Percentiles rank a stretch among this genome's conserved stretches.
These are phyloP conservation scores for Anas georgica DNA, from an alignment of 2,797 vertebrate genomes.

Conservation along the genomic window DNA sequence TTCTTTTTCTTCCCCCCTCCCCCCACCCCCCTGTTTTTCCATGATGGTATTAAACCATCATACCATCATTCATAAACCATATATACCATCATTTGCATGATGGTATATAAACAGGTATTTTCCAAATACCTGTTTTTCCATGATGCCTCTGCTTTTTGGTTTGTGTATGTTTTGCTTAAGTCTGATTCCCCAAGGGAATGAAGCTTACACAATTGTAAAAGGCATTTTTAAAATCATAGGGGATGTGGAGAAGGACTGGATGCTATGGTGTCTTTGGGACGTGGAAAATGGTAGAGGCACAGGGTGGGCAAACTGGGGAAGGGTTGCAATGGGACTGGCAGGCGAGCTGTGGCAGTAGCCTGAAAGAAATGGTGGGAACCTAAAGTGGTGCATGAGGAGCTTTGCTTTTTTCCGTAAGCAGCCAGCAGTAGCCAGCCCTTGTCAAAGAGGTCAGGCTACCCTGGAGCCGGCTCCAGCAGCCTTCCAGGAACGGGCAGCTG, in stretches of 20 bases:
- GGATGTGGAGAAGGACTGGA: not conserved
- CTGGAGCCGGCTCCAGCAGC: not conserved
- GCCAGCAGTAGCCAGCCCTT: not conserved
- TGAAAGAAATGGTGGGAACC: not conserved
- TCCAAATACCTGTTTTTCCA: not conserved
- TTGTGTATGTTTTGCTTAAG: not conserved
- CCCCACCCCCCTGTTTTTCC: too few species aligned
- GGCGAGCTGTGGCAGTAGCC: not conserved
- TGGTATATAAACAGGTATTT: too few species aligned
- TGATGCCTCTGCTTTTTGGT: not conserved
- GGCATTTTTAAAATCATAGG: not conserved
- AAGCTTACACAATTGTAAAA: fast-evolving
- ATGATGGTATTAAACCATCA: too few species aligned
- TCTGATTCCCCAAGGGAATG: not conserved
- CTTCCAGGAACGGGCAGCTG: constrained; percentile 26
- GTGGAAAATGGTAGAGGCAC: too few species aligned
- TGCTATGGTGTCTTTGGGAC: not conserved
- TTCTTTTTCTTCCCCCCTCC: not conserved
- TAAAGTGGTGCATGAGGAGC: not conserved
- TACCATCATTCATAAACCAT: too few species aligned
- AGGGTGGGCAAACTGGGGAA: not conserved
- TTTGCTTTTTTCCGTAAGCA: not conserved
- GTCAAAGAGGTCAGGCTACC: not conserved
- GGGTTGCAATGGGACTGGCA: not conserved
- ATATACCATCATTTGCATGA: too few species aligned